Base-by-base conservation (phyloP, 2,888 invertebrate genomes). In the Volucella inanis region DNA sequence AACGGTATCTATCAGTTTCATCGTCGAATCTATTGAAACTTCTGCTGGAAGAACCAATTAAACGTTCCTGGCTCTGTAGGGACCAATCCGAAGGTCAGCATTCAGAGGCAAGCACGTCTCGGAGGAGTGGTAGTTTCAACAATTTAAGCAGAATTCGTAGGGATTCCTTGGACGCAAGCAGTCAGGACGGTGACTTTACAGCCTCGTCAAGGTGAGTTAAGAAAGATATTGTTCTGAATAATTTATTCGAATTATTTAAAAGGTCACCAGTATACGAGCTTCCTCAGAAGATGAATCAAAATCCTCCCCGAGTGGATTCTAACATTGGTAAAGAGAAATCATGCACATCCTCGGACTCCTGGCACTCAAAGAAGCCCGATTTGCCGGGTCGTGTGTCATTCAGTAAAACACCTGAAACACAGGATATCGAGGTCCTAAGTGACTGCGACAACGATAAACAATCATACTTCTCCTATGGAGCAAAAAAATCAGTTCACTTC, bases 61-160 rank as follows among this genome's bases (percentile, higher is more conserved):
- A 92, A 88, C 90, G 93, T 90, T 93, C 93, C 90, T 94, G 94
- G 93, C 90, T 90, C 81, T 90, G 92, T 90, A 89, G 89, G 22
- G 88, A 72, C 78, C 89, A 90, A n/a, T 88, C 88, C 15, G 90
- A 90, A 83, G 89, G 89, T 15, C 89, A 90, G 80, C 89, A 90
- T 22, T 81, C 85, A 0, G 90, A 89, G 43, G 87, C 87, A 22
- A 88, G 81, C 49, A 75, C 86, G 43, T 87, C 88, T 1, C 87
- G 88, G 14, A 88, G 88, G 50, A 85, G 87, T 38, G 41, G 75
- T 8, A 88, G 87, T n/a, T 87, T 62, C 9, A 87, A 70, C 18
- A 89, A 88, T 43, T 41, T 89, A 8, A 87, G 81, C 14, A 87
- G 88, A 47, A 77, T 74, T 12, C 81, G 83, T 8, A 87, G 76